A percentile compares a stretch with the other conserved stretches of the same genome.
These are phyloP conservation scores for Papilio xuthus DNA, from an alignment of 1,140 invertebrate genomes.

Conservation along the genomic window DNA sequence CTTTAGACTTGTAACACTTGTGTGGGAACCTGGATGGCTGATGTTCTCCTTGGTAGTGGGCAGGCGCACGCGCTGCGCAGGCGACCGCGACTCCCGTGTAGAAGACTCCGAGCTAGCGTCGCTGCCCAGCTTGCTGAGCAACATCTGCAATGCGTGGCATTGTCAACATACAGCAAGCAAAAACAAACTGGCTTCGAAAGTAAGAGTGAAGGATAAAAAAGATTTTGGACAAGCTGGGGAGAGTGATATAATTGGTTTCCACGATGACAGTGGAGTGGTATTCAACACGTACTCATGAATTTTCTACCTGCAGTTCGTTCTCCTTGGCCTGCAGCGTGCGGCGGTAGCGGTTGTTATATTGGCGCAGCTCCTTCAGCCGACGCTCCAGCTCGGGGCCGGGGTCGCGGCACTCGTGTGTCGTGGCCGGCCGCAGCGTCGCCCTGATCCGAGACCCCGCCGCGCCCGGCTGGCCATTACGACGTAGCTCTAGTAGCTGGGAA, in stretches of 20 bases:
- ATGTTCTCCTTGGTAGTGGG: conserved; percentile 73
- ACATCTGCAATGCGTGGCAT: conserved; percentile 58
- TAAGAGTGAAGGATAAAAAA: no score
- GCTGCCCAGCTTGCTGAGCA: conserved; percentile 78
- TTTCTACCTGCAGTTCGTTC: conserved; percentile 86
- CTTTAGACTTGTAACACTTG: conserved; percentile 7
- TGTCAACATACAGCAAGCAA: not conserved
- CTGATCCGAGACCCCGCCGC: conserved; percentile 90
- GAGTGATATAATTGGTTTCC: not conserved
- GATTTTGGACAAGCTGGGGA: no score
- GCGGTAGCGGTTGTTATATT: conserved; percentile 89
- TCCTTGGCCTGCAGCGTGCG: conserved; percentile 91
- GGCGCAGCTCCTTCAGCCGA: conserved; percentile 89
- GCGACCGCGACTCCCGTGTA: conserved; percentile 64
- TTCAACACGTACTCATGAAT: not conserved
- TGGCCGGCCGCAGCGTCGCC: conserved; percentile 89
- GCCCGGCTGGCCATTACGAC: conserved; percentile 89
- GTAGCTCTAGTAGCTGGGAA: conserved; percentile 91
- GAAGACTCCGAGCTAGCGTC: conserved; percentile 73
- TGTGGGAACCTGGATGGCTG: conserved; percentile 70
- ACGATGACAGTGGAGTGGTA: not conserved
- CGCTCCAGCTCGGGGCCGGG: conserved; percentile 89
- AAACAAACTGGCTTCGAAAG: no score
- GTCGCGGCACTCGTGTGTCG: conserved; percentile 83
- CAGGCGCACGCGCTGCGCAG: conserved; percentile 61